Base-by-base conservation (phyloP, 2,888 invertebrate species). In the Diarsia rubi region DNA sequence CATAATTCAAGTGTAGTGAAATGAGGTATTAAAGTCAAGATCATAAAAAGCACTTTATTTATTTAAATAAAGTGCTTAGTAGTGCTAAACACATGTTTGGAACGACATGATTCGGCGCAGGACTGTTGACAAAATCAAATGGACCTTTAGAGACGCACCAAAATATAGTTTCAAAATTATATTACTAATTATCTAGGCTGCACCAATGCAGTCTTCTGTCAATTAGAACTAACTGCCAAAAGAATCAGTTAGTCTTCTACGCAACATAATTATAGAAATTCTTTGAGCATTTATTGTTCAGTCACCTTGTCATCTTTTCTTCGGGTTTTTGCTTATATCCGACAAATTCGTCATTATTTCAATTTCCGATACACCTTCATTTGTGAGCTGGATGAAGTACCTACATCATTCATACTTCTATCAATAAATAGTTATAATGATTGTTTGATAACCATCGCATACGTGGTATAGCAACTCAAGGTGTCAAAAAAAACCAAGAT, bases 401-500 rank as follows among this genome's bases (percentile, higher is more conserved):
- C 37, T 12, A 54, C 27, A 57, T 57, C 37, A 60, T 37, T 60
- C 37, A n/a, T n/a, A n/a, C 21, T 42, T 62, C 62, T 42, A 42
- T n/a, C 14, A 21, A n/a, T 42, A 42, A 42, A 62, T n/a, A n/a
- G n/a, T n/a, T n/a, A n/a, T n/a, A n/a, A n/a, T n/a, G 14, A 62
- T 24, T 27, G 21, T 52, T 52, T 49, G 21, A 70, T 52, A 42
- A n/a, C 24, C 11, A 44, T 71, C 14, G 14, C n/a, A 3, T 24
- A 19, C 3, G 6, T 27, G 16, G 45, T 24, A 37, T 24, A 49
- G 1, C 11, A 57, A 77, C 19, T 42, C 27, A 57, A 77, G 21
- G 21, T 65, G 37, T n/a, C 21, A 54, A 65, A 45, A 65, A 45
- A 74, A 45, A 75, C 0, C 45, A 14, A 65, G 37, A 59, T 21